These are phyloP conservation scores for Leucosticte australis DNA, from an alignment of 2,113 vertebrate species.

Conservation along the genomic window DNA sequence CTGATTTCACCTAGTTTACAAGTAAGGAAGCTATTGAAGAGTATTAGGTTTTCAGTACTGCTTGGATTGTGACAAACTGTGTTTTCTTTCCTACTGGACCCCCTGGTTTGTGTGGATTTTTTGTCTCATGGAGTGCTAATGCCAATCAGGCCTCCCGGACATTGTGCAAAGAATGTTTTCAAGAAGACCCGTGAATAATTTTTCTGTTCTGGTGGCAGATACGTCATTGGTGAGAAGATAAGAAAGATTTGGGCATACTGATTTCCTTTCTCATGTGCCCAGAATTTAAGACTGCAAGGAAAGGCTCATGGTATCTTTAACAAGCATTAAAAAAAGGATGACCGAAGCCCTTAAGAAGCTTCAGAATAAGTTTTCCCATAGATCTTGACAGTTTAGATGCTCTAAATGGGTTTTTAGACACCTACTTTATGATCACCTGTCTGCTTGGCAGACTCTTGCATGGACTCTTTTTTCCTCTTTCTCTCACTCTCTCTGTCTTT, in stretches of 20 bases:
- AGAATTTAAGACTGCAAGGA: not conserved
- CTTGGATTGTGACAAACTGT: not conserved
- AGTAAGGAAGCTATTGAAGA: not conserved
- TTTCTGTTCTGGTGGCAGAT: not conserved
- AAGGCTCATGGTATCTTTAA: not conserved
- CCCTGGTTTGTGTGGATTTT: not conserved
- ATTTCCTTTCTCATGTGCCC: not conserved
- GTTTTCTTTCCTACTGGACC: not conserved
- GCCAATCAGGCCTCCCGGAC: not conserved
- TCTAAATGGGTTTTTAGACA: conserved; percentile 9
- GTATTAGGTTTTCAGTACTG: not conserved
- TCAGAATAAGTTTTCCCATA: not conserved
- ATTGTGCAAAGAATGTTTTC: not conserved
- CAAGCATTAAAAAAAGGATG: not conserved
- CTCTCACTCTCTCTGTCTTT: not conserved
- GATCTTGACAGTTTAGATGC: not conserved
- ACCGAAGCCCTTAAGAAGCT: not conserved
- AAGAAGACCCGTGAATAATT: not conserved
- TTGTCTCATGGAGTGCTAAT: not conserved
- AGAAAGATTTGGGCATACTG: not conserved
- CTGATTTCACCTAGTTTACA: not conserved
- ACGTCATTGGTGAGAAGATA: not conserved
- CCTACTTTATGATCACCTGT: not conserved
- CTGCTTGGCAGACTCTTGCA: not conserved
- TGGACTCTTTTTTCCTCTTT: not conserved